phyloP scores from a whole-genome alignment of 2,888 invertebrate species.

The Gnatocerus cornutus region DNA sequence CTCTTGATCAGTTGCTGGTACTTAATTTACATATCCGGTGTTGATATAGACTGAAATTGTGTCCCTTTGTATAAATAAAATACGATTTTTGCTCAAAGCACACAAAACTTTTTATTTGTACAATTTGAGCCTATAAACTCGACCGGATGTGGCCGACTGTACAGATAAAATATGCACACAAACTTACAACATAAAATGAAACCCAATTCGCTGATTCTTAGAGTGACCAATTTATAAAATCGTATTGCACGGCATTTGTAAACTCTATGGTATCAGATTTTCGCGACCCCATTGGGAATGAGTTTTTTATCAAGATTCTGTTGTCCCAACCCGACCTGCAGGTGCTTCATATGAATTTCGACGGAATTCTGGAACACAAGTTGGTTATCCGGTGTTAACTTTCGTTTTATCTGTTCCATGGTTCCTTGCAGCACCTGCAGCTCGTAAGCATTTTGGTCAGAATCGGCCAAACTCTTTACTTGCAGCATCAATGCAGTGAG shows the following conservation, averaged over 20 bases:
- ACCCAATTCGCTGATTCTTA: background rate
- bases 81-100: too few species aligned
- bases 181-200: background rate
- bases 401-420: slow-evolving; percentile 89
- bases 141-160: too few species aligned
- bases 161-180: background rate
- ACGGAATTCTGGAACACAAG: slow-evolving; percentile 89
- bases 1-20: too few species aligned
- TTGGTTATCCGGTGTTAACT: slow-evolving; percentile 83
- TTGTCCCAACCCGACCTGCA: slow-evolving; percentile 81
- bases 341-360: slow-evolving; percentile 93
- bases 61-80: too few species aligned
- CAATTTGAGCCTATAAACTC: too few species aligned
- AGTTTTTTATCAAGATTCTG: slow-evolving; percentile 55
- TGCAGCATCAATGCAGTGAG: slow-evolving; percentile 93
- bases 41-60: too few species aligned
- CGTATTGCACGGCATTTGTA: slow-evolving; percentile 38
- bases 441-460: slow-evolving; percentile 92
- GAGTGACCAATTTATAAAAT: slow-evolving; percentile 6
- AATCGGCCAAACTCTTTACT: slow-evolving; percentile 85
- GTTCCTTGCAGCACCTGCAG: slow-evolving; percentile 92
- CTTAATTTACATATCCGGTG: too few species aligned
- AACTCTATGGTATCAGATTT: slow-evolving; percentile 39
- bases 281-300: slow-evolving; percentile 42
- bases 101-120: too few species aligned